phyloP scores from a whole-genome alignment of 2,888 invertebrate genomes.

The Tholera decimalis region DNA sequence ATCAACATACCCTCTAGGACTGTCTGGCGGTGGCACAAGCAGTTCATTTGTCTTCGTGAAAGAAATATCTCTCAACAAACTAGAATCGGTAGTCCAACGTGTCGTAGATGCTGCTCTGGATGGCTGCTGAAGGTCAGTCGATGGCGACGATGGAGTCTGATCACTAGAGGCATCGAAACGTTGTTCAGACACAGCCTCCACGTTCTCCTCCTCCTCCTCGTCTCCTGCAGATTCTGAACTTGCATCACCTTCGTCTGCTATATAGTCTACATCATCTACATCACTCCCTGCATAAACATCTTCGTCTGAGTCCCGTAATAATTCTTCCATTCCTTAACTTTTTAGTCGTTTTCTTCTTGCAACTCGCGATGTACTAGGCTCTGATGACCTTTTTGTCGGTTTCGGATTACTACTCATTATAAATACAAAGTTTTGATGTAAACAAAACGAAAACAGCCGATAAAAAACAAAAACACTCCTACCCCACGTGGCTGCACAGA shows the following conservation, averaged over 20 bases:
- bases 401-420: conserved; percentile 7
- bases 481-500: not conserved
- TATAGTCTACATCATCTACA: conserved; percentile 29
- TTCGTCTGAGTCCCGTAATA: conserved; percentile 20
- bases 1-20: conserved; percentile 32
- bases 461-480: not conserved
- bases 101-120: conserved; percentile 29
- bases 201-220: conserved; percentile 20
- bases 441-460: not conserved
- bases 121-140: conserved; percentile 25
- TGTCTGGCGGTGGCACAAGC: conserved; percentile 27
- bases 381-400: conserved; percentile 6
- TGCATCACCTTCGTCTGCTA: conserved; percentile 22
- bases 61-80: conserved; percentile 33
- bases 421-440: not conserved
- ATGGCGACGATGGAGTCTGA: conserved; percentile 16
- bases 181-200: conserved; percentile 23
- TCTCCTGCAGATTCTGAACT: conserved; percentile 39
- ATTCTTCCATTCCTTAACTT: conserved; percentile 3
- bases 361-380: conserved; percentile 11
- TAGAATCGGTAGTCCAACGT: conserved; percentile 37
- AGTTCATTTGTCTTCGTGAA: conserved; percentile 21
- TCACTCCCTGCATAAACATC: conserved; percentile 33
- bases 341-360: conserved; percentile 8
- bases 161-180: conserved; percentile 18